These are phyloP conservation scores for Drosophila repletoides DNA, from an alignment of 1,140 invertebrate genomes.

Conservation along the genomic window DNA sequence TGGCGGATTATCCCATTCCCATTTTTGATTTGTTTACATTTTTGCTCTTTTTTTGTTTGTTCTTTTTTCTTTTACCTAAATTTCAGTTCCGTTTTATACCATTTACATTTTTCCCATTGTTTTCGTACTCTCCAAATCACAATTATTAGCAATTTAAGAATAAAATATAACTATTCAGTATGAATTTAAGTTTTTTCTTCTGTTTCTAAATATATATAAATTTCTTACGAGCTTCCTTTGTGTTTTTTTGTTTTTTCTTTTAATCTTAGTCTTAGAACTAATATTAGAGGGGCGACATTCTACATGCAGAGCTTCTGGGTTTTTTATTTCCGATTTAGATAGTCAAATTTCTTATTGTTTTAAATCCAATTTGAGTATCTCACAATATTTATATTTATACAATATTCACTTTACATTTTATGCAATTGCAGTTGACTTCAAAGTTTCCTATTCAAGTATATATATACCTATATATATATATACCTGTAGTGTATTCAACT, in stretches of 20 bases:
- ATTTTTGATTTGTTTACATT: constrained; percentile 37
- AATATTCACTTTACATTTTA: constrained; percentile 64
- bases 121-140: constrained; percentile 80
- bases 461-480: too few species aligned
- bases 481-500: constrained; percentile 42
- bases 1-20: constrained; percentile 48
- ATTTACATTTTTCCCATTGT: constrained; percentile 44
- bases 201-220: constrained; percentile 60
- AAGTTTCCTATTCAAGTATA: constrained; percentile 24
- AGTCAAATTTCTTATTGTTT: constrained; percentile 27
- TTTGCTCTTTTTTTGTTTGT: constrained; percentile 51
- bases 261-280: constrained; percentile 56
- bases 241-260: too few species aligned
- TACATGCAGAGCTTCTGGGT: too few species aligned
- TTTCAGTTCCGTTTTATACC: constrained; percentile 74
- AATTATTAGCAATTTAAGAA: constrained; percentile 81
- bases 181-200: constrained; percentile 26
- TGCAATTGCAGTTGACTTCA: constrained; percentile 52
- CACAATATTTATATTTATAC: constrained; percentile 52
- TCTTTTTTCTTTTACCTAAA: constrained; percentile 60
- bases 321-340: too few species aligned
- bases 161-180: constrained; percentile 73
- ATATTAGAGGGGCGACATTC: constrained; percentile 21
- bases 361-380: constrained; percentile 37
- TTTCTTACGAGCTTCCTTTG: constrained; percentile 60